phyloP scores from a whole-genome alignment of 2,888 invertebrate genomes.

The Leptopilina drosophilae region DNA sequence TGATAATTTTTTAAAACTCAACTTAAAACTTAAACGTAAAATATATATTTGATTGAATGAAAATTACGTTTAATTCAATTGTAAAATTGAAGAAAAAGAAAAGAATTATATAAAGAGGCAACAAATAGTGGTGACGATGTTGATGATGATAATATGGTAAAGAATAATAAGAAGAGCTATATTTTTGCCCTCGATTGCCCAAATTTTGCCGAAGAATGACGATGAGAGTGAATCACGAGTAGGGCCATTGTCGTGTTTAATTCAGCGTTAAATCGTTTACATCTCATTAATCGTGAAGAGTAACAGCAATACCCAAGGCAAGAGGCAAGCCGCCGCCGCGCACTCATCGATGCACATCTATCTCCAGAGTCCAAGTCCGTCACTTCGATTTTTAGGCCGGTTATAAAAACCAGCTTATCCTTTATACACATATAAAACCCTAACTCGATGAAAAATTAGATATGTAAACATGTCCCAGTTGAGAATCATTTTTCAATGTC shows the following conservation, averaged over 20 bases:
- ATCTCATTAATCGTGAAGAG: conserved; percentile 74
- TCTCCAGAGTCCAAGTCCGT: conserved; percentile 67
- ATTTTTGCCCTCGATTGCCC: conserved; percentile 16
- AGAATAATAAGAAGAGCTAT: not conserved
- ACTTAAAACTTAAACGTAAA: too few species aligned
- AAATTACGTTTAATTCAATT: too few species aligned
- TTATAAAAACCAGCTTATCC: conserved; percentile 45
- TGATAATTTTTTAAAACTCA: too few species aligned
- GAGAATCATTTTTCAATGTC: conserved; percentile 14
- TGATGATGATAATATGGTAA: not conserved
- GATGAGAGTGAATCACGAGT: conserved; percentile 58
- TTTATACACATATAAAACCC: not conserved
- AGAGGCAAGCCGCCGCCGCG: conserved; percentile 62
- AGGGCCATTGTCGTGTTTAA: conserved; percentile 75
- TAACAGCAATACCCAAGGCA: conserved; percentile 51
- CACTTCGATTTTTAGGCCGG: conserved; percentile 69
- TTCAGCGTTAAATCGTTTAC: conserved; percentile 77
- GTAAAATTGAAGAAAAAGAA: too few species aligned
- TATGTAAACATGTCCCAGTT: conserved; percentile 8
- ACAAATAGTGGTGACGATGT: not conserved
- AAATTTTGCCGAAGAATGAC: conserved; percentile 29
- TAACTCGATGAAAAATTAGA: conserved; percentile 14
- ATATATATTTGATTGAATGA: too few species aligned
- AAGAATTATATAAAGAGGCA: too few species aligned
- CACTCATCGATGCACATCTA: conserved; percentile 73